Conservation (phyloP, 2,797 vertebrate genomes). For the Coregonus suidteri region DNA sequence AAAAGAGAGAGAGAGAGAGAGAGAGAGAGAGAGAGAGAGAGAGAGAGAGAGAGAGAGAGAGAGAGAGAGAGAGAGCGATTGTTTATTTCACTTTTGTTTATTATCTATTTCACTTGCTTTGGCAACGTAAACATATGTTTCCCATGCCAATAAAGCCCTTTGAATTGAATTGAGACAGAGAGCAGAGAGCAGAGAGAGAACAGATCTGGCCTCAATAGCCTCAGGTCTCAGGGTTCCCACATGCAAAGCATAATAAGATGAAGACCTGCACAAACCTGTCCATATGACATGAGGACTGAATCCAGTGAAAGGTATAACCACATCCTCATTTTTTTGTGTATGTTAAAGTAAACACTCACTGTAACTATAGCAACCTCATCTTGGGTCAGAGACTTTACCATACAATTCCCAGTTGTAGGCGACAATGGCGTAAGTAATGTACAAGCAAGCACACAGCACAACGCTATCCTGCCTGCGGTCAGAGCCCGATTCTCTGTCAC, state of each 20-base stretch:
- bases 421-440: background rate
- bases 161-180: too few species aligned
- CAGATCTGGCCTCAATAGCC: background rate
- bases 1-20: conserved; percentile 3
- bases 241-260: background rate
- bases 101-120: too few species aligned
- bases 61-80: too few species aligned
- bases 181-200: background rate
- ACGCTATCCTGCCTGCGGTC: background rate
- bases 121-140: too few species aligned
- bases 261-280: background rate
- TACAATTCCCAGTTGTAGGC: background rate
- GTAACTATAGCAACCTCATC: background rate
- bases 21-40: conserved; percentile 3
- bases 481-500: background rate
- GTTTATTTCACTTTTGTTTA: too few species aligned
- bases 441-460: conserved; percentile 4
- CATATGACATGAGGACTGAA: background rate
- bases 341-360: background rate
- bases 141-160: too few species aligned
- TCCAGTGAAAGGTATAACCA: background rate
- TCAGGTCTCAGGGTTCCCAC: background rate
- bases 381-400: background rate
- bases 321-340: background rate
- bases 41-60: background rate